A percentile compares a stretch with the other conserved stretches of the same genome.
Conservation (phyloP, 2,113 vertebrate species). For the Athene cunicularia region DNA sequence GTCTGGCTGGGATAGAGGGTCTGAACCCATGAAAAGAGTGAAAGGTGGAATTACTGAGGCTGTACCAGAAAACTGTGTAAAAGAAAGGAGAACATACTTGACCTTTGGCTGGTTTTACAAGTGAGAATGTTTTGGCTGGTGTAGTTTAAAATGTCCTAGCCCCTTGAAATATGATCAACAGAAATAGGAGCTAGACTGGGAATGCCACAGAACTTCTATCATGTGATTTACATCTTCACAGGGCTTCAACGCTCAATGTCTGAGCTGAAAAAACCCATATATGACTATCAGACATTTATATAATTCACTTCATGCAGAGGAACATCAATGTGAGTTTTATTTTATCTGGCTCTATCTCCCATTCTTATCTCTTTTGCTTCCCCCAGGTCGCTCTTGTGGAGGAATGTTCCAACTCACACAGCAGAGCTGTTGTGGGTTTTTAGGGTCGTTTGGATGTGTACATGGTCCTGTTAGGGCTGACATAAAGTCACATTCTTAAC, state of each 20-base stretch:
- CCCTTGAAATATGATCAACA: neutral
- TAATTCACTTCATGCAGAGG: neutral
- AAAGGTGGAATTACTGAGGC: neutral
- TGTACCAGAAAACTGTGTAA: neutral
- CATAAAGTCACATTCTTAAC: neutral
- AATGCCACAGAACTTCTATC: rapidly evolving
- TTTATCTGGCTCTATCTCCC: neutral
- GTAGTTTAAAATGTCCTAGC: neutral
- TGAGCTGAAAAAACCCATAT: neutral
- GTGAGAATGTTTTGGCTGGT: neutral
- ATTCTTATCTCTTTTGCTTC: neutral
- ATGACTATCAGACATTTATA: neutral
- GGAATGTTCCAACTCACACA: neutral
- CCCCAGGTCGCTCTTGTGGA: neutral
- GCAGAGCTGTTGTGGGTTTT: neutral
- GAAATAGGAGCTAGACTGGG: neutral
- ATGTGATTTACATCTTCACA: neutral
- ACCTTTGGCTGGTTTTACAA: neutral
- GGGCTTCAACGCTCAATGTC: neutral
- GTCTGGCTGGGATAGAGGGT: neutral
- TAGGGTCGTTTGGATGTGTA: neutral
- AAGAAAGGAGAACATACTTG: neutral
- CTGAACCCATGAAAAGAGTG: neutral
- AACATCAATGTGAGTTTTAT: neutral
- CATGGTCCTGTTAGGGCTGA: neutral